Evolutionary conservation across 2,797 vertebrate species (phyloP).

Genomic region (Microhierax caerulescens): DNA sequence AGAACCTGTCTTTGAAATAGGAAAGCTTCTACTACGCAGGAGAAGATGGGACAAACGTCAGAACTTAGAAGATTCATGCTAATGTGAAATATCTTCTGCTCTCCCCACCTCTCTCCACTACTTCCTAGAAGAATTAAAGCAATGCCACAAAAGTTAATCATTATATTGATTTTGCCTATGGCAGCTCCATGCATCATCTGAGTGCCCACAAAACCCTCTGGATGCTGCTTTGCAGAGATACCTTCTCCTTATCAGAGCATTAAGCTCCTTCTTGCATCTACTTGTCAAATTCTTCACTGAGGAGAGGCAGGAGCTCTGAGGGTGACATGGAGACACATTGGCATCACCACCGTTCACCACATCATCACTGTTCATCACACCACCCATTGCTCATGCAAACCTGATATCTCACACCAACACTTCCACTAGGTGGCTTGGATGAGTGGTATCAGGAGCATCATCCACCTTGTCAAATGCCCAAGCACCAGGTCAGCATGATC

Average conservation of each 20-base stretch:
- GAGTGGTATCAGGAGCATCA: not conserved
- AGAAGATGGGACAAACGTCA: not conserved
- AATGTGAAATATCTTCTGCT: not conserved
- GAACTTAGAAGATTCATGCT: not conserved
- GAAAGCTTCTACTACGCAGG: not conserved
- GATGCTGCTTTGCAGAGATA: not conserved
- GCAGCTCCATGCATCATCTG: not conserved
- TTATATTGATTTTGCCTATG: fast-evolving
- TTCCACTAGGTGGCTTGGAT: fast-evolving
- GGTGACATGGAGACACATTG: not conserved
- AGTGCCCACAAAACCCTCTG: fast-evolving
- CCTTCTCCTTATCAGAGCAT: not conserved
- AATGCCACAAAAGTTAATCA: not conserved
- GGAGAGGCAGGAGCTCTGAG: not conserved
- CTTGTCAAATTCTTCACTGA: not conserved
- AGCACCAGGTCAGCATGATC: not conserved
- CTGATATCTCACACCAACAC: not conserved
- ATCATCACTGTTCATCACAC: not conserved
- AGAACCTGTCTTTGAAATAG: not conserved
- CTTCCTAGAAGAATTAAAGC: not conserved
- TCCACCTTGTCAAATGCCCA: not conserved
- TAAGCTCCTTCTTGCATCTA: not conserved
- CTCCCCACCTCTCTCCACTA: not conserved
- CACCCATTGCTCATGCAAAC: not conserved
- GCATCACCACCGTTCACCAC: fast-evolving